Conservation (phyloP, 2,797 vertebrate genomes). For the Arrhamphus sclerolepis region DNA sequence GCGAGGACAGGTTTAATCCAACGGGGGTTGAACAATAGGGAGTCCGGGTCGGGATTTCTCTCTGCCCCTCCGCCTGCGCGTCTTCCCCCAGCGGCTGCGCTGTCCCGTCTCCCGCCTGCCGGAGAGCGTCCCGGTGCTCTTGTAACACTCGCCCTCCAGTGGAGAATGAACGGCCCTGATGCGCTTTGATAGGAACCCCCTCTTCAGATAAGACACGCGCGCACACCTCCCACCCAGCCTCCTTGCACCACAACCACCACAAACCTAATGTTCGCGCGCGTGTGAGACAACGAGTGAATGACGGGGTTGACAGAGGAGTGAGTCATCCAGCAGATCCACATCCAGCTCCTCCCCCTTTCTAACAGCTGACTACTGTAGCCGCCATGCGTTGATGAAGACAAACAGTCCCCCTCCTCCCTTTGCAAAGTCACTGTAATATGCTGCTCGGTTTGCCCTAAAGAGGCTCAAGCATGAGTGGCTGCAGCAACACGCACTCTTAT, state of each 20-base stretch:
- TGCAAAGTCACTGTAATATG: slow-evolving; percentile 3
- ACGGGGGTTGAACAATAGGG: slow-evolving; percentile 37
- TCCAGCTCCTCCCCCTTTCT: slow-evolving; percentile 64
- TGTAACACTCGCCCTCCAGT: slow-evolving; percentile 80
- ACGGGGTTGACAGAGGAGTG: slow-evolving; percentile 65
- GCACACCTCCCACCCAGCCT: not conserved
- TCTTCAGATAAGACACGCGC: slow-evolving; percentile 35
- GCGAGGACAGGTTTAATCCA: slow-evolving; percentile 66
- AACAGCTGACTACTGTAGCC: slow-evolving; percentile 73
- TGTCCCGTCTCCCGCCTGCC: slow-evolving; percentile 49
- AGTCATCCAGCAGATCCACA: slow-evolving; percentile 75
- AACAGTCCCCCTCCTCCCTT: slow-evolving; percentile 9
- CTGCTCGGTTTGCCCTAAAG: not conserved
- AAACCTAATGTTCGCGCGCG: slow-evolving; percentile 3
- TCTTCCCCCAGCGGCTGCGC: slow-evolving; percentile 20
- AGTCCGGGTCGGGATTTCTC: slow-evolving; percentile 61
- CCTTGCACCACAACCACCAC: not conserved
- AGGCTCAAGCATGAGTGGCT: too few relatives aligned
- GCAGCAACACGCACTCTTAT: too few relatives aligned
- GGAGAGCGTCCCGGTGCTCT: slow-evolving; percentile 64
- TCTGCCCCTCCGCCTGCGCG: slow-evolving; percentile 16
- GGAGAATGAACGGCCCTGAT: slow-evolving; percentile 71
- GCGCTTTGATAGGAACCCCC: slow-evolving; percentile 65
- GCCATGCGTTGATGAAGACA: slow-evolving; percentile 59
- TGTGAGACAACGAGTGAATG: slow-evolving; percentile 39